phyloP scores from a whole-genome alignment of 2,797 vertebrate species.

The Halcyon leucocephala region DNA sequence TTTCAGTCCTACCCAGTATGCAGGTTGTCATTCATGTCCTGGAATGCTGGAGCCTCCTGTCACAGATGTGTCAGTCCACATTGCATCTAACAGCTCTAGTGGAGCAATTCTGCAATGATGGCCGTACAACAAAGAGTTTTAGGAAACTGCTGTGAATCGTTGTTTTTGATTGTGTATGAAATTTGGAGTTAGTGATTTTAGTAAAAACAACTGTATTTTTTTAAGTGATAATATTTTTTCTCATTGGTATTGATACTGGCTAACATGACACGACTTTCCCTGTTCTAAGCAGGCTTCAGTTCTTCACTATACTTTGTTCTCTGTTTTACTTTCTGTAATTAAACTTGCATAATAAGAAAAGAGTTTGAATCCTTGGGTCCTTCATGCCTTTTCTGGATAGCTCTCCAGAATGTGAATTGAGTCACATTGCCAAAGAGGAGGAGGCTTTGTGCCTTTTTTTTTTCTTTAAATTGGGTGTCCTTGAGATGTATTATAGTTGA shows the following conservation, averaged over 20 bases:
- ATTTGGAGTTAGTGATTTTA: neutral
- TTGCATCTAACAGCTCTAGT: neutral
- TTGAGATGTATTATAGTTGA: neutral
- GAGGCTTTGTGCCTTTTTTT: neutral
- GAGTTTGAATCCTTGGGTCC: neutral
- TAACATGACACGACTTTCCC: rapidly evolving
- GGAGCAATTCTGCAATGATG: neutral
- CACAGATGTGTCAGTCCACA: neutral
- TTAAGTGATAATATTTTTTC: rapidly evolving
- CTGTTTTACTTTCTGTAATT: neutral
- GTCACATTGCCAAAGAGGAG: neutral
- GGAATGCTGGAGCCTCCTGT: neutral
- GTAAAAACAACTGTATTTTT: neutral
- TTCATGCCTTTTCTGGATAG: neutral
- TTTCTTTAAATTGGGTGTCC: neutral
- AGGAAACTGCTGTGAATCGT: neutral
- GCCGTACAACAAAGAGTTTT: neutral
- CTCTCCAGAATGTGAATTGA: neutral
- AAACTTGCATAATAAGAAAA: neutral
- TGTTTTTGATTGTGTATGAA: neutral
- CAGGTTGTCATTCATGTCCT: neutral
- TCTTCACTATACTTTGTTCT: neutral
- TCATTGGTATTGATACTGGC: neutral
- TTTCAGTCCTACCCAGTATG: neutral
- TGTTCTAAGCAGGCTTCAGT: neutral